phyloP scores from a whole-genome alignment of 2,797 vertebrate species.

The Amblyraja radiata region DNA sequence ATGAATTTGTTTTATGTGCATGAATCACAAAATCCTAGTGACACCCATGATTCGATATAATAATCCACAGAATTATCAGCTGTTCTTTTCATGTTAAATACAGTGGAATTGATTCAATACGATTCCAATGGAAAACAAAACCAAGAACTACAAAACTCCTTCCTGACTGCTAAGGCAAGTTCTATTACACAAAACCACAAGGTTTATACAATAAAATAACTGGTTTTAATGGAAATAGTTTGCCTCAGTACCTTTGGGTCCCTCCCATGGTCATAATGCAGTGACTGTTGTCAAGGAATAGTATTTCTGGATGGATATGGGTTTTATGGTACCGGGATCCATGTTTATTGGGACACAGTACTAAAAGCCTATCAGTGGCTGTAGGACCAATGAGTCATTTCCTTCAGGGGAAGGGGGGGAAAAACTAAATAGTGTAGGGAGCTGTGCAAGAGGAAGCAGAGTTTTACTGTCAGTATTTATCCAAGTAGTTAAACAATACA shows the following conservation, averaged over 20 bases:
- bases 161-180: not conserved
- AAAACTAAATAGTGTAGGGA: not conserved
- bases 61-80: not conserved
- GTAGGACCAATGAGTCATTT: not conserved
- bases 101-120: not conserved
- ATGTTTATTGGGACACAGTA: not conserved
- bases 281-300: not conserved
- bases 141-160: not conserved
- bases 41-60: not conserved
- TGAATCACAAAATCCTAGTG: not conserved
- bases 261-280: not conserved
- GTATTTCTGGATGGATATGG: not conserved
- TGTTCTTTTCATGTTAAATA: not conserved
- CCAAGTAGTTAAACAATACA: not conserved
- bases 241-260: not conserved
- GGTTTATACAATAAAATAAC: not conserved
- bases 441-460: not conserved
- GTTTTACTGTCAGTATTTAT: not conserved
- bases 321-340: not conserved
- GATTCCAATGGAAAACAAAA: not conserved
- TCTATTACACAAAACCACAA: not conserved
- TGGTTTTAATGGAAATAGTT: not conserved
- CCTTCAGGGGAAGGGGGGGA: not conserved
- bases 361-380: not conserved
- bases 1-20: too few species aligned